Evolutionary conservation across 2,113 vertebrate genomes (phyloP).

Genomic region (Alaudala cheleensis): DNA sequence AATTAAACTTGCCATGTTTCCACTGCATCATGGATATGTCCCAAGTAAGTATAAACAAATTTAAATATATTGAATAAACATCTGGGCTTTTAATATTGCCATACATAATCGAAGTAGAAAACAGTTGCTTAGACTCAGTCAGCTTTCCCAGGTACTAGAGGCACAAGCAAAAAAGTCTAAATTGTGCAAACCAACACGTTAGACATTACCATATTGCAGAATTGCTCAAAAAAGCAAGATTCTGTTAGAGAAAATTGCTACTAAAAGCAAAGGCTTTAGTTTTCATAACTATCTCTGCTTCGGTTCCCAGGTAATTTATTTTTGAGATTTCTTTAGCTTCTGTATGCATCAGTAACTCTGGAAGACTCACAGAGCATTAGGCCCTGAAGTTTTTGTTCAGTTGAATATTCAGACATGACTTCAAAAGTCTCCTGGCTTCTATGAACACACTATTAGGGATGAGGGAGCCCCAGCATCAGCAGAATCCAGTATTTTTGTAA

Average conservation of each 20-base stretch:
- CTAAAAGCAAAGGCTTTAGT: not conserved
- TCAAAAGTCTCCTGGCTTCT: not conserved
- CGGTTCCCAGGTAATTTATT: not conserved
- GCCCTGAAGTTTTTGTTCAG: not conserved
- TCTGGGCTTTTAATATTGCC: not conserved
- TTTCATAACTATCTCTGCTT: not conserved
- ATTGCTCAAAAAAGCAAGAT: not conserved
- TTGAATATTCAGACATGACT: not conserved
- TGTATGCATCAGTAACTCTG: not conserved
- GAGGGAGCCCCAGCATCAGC: not conserved
- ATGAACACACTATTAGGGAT: not conserved
- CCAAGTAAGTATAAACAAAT: constrained; percentile 52
- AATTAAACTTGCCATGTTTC: constrained; percentile 41
- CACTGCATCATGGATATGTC: constrained; percentile 6
- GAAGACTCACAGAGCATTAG: not conserved
- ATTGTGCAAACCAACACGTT: not conserved
- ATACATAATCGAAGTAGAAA: not conserved
- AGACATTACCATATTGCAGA: not conserved
- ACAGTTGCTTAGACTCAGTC: not conserved
- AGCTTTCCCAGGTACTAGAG: constrained; percentile 14
- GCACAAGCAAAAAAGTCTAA: not conserved
- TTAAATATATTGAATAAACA: constrained; percentile 16
- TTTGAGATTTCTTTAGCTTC: not conserved
- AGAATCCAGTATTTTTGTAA: not conserved
- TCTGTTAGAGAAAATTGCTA: not conserved